Evolutionary conservation across 2,113 vertebrate genomes (phyloP).

Genomic region (Hiodon alosoides): DNA sequence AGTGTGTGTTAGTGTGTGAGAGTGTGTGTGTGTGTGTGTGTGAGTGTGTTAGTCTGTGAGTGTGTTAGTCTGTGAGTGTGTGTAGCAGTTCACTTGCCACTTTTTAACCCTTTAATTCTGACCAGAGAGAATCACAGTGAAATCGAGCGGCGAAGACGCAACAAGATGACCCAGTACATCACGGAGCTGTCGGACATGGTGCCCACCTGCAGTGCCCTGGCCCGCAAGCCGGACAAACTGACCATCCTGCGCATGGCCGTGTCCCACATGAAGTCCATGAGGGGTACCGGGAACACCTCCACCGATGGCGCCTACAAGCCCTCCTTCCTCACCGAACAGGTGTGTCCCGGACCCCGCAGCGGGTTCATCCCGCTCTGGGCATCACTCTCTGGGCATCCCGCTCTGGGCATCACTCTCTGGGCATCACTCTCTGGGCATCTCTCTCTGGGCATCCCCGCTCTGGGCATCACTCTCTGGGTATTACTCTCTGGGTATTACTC

Average conservation of each 20-base stretch:
- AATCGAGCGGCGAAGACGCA: constrained; percentile 89
- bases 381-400: no score
- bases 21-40: no score
- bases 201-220: constrained; percentile 93
- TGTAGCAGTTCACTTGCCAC: not conserved
- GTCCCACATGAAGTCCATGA: constrained; percentile 98
- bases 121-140: constrained; percentile 97
- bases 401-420: no score
- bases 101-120: constrained; percentile 38
- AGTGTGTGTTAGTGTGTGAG: no score
- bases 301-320: constrained; percentile 97
- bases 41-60: not conserved
- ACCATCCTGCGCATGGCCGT: constrained; percentile 98
- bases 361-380: no score
- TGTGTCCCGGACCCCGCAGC: constrained; percentile 36
- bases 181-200: constrained; percentile 98
- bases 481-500: no score
- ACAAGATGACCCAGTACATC: constrained; percentile 99
- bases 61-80: not conserved
- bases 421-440: no score
- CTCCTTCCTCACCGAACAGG: constrained; percentile 97
- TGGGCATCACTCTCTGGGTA: no score
- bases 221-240: constrained; percentile 93
- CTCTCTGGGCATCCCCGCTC: no score
- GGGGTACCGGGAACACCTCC: constrained; percentile 95